phyloP scores from a whole-genome alignment of 2,797 vertebrate genomes.

The Gymnodraco acuticeps region DNA sequence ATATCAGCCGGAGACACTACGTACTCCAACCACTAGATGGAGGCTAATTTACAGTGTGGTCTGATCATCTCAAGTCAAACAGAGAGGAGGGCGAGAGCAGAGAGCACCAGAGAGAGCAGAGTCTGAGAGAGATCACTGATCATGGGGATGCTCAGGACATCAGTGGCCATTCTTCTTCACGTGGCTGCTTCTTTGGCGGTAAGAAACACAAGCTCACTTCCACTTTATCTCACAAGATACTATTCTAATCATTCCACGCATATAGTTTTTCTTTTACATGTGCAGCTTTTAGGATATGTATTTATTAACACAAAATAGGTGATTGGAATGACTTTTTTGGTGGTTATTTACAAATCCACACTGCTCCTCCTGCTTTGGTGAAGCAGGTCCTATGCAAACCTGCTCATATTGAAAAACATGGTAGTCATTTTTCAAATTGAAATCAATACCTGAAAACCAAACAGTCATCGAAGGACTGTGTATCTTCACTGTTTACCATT shows the following conservation, averaged over 20 bases:
- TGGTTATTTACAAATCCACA: neutral
- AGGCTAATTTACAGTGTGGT: neutral
- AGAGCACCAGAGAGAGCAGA: neutral
- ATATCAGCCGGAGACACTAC: neutral
- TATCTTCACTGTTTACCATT: neutral
- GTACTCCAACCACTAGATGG: conserved; percentile 35
- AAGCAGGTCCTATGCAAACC: neutral
- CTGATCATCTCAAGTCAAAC: neutral
- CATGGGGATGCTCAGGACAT: conserved; percentile 30
- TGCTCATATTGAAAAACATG: neutral
- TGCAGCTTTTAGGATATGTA: neutral
- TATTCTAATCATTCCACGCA: neutral
- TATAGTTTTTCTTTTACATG: neutral
- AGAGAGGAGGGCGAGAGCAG: neutral
- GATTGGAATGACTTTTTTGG: neutral
- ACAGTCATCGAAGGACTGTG: neutral
- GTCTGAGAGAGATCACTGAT: neutral
- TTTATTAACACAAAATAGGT: neutral
- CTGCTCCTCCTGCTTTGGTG: neutral
- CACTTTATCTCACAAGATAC: neutral
- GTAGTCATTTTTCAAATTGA: neutral
- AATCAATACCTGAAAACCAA: neutral
- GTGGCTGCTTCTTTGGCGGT: conserved; percentile 48
- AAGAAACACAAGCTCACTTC: conserved; percentile 23
- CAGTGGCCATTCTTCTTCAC: conserved; percentile 47